Evolutionary conservation across 2,797 vertebrate genomes (phyloP).

Genomic region (Decapterus maruadsi): DNA sequence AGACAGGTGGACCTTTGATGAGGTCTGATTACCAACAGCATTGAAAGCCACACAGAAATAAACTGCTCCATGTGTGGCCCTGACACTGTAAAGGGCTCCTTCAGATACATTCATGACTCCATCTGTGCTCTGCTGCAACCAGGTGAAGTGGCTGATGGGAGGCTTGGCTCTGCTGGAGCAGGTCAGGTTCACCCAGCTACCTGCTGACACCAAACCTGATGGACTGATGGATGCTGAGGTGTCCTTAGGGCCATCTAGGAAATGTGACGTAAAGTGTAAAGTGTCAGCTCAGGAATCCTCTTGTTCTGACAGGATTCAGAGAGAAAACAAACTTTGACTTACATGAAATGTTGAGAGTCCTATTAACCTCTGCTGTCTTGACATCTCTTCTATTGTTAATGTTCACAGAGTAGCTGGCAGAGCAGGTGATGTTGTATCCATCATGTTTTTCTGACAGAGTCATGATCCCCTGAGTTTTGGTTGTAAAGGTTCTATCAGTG

Average conservation of each 20-base stretch:
- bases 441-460: slow-evolving; percentile 57
- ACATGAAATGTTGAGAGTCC: slow-evolving; percentile 56
- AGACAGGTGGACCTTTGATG: slow-evolving; percentile 11
- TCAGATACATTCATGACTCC: slow-evolving; percentile 8
- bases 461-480: slow-evolving; percentile 22
- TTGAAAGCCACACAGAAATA: slow-evolving; percentile 72
- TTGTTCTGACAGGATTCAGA: slow-evolving; percentile 2
- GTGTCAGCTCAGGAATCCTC: not conserved
- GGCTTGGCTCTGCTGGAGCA: slow-evolving; percentile 77
- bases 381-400: not conserved
- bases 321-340: slow-evolving; percentile 11
- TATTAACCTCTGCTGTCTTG: slow-evolving; percentile 1
- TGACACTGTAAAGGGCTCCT: slow-evolving; percentile 49
- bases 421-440: slow-evolving; percentile 61
- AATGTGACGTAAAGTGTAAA: not conserved
- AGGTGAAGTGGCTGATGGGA: slow-evolving; percentile 63
- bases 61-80: slow-evolving; percentile 25
- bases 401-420: slow-evolving; percentile 55
- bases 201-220: slow-evolving; percentile 11
- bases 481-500: slow-evolving; percentile 45
- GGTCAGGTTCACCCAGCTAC: slow-evolving; percentile 68
- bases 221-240: slow-evolving; percentile 34
- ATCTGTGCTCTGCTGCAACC: slow-evolving; percentile 51
- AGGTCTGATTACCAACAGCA: slow-evolving; percentile 33
- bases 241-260: slow-evolving; percentile 70